These are phyloP conservation scores for Lepidocolaptes lacrymiger DNA, from an alignment of 2,797 vertebrate genomes.

Conservation along the genomic window DNA sequence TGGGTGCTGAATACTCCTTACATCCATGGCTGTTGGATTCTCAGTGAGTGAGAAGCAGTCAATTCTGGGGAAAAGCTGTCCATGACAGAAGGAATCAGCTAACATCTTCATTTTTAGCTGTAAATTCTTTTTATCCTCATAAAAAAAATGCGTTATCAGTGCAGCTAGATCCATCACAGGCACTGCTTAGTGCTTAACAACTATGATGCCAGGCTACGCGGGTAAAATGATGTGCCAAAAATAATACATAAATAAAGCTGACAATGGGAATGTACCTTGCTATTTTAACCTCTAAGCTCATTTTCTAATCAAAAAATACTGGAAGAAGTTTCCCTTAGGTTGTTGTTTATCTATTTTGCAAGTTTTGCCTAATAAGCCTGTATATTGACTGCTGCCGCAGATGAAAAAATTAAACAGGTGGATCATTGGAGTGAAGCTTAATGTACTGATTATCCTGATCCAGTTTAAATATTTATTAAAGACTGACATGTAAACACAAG, in stretches of 20 bases:
- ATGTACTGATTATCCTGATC: not conserved
- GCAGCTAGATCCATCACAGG: not conserved
- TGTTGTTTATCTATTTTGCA: not conserved
- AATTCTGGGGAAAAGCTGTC: not conserved
- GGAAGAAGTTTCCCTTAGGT: not conserved
- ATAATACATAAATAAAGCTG: not conserved
- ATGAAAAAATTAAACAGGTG: not conserved
- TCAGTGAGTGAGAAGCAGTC: not conserved
- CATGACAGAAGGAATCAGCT: not conserved
- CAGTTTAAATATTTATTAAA: not conserved
- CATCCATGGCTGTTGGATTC: not conserved
- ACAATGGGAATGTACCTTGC: not conserved
- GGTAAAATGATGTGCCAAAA: not conserved
- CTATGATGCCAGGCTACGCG: not conserved
- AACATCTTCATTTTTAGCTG: not conserved
- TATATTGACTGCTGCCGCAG: not conserved
- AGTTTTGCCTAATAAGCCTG: not conserved
- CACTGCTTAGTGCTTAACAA: not conserved
- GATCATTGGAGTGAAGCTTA: not conserved
- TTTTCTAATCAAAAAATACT: not conserved
- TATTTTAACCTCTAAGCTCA: not conserved
- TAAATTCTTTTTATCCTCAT: not conserved
- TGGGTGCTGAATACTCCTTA: accelerated
- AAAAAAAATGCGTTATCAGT: not conserved
- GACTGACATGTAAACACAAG: not conserved